Conservation (phyloP, 2,113 vertebrate genomes). For the Calyptommatus sinebrachiatus region DNA sequence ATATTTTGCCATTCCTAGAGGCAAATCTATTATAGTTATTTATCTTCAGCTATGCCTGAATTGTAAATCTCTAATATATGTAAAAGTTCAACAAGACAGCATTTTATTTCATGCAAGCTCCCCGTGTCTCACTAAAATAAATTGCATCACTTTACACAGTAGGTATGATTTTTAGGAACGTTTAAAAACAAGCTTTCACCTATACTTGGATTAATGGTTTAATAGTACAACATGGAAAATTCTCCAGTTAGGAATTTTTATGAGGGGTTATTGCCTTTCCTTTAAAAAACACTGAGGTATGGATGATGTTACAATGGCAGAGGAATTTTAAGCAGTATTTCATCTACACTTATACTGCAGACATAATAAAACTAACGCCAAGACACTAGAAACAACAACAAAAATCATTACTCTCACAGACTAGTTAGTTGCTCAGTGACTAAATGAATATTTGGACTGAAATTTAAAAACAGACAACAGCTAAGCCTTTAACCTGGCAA, state of each 20-base stretch:
- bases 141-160: slow-evolving; percentile 44
- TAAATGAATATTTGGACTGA: slow-evolving; percentile 33
- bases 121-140: slow-evolving; percentile 55
- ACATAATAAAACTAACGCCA: slow-evolving; percentile 70
- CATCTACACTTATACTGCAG: slow-evolving; percentile 59
- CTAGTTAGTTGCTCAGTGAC: slow-evolving; percentile 31
- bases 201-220: slow-evolving; percentile 50
- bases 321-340: slow-evolving; percentile 66
- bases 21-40: slow-evolving; percentile 61
- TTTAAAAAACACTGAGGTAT: slow-evolving; percentile 18
- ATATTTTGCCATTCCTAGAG: slow-evolving; percentile 63
- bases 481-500: slow-evolving; percentile 38
- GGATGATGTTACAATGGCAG: slow-evolving; percentile 52
- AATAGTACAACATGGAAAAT: slow-evolving; percentile 62
- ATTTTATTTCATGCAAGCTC: slow-evolving; percentile 33
- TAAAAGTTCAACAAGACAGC: slow-evolving; percentile 45
- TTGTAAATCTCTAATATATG: slow-evolving; percentile 50
- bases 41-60: slow-evolving; percentile 56
- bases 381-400: slow-evolving; percentile 56
- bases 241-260: slow-evolving; percentile 52
- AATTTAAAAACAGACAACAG: slow-evolving; percentile 37
- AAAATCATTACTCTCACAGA: slow-evolving; percentile 44
- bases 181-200: slow-evolving; percentile 48
- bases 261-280: slow-evolving; percentile 26
- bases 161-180: slow-evolving; percentile 35